A percentile compares a stretch with the other conserved stretches of the same genome.
Evolutionary conservation across 2,888 invertebrate genomes (phyloP).

Genomic region (Fragum fragum): DNA sequence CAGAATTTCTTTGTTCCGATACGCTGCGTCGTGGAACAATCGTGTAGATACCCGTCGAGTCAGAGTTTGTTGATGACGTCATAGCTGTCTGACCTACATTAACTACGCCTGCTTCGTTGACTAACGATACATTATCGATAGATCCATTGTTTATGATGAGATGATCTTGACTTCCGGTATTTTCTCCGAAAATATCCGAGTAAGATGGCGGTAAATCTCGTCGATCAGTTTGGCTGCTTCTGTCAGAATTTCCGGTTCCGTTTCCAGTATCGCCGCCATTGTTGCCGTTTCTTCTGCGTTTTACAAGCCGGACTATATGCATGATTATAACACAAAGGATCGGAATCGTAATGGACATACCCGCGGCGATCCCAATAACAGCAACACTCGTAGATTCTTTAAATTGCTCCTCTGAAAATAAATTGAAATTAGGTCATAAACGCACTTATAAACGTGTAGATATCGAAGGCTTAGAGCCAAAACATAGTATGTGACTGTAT

Average conservation of each 20-base stretch:
- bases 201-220: slow-evolving; percentile 57
- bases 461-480: too few relatives aligned
- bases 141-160: not conserved
- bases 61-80: slow-evolving; percentile 2
- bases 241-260: slow-evolving; percentile 26
- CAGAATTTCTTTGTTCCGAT: slow-evolving; percentile 4
- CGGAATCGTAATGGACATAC: slow-evolving; percentile 57
- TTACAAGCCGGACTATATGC: slow-evolving; percentile 48
- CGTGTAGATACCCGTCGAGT: slow-evolving; percentile 15
- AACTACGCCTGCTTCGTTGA: slow-evolving; percentile 15
- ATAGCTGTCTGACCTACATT: not conserved
- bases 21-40: slow-evolving; percentile 5
- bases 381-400: slow-evolving; percentile 40
- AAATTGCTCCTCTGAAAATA: not conserved
- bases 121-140: slow-evolving; percentile 8
- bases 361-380: slow-evolving; percentile 60
- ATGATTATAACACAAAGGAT: slow-evolving; percentile 60
- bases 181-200: slow-evolving; percentile 52
- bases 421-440: too few relatives aligned
- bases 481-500: too few relatives aligned
- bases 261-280: not conserved
- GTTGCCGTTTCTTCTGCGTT: slow-evolving; percentile 24
- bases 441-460: too few relatives aligned
- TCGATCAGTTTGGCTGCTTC: slow-evolving; percentile 34
- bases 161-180: slow-evolving; percentile 13